phyloP scores from a whole-genome alignment of 2,797 vertebrate genomes.

The Lophotriccus pileatus region DNA sequence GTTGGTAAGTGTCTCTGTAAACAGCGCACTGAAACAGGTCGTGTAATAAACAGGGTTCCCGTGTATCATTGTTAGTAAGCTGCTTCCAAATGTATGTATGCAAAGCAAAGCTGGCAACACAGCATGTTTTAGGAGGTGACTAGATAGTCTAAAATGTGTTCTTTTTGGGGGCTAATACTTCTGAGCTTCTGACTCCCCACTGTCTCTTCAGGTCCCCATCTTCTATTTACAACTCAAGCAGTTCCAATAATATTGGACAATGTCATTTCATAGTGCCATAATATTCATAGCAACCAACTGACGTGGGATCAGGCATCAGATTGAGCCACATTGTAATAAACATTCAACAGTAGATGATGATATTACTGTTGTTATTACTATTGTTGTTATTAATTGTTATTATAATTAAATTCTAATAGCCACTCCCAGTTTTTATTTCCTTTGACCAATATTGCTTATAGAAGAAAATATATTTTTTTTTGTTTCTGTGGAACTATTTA shows the following conservation, averaged over 20 bases:
- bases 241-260: neutral
- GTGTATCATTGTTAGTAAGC: neutral
- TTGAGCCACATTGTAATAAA: neutral
- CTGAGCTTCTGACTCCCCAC: neutral
- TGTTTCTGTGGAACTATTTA: neutral
- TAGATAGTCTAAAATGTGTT: neutral
- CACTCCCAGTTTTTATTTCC: neutral
- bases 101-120: neutral
- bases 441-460: neutral
- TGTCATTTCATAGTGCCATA: neutral
- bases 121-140: neutral
- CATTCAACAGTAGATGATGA: neutral
- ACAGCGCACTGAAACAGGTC: neutral
- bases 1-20: neutral
- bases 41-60: neutral
- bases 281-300: neutral
- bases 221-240: neutral
- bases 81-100: neutral
- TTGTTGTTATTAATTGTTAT: no score
- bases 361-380: no score
- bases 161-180: neutral
- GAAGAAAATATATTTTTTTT: neutral
- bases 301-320: neutral
- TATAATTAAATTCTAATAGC: neutral
- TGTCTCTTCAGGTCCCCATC: neutral